Conservation (phyloP, 1,140 invertebrate species). For the Zaprionus africanus region DNA sequence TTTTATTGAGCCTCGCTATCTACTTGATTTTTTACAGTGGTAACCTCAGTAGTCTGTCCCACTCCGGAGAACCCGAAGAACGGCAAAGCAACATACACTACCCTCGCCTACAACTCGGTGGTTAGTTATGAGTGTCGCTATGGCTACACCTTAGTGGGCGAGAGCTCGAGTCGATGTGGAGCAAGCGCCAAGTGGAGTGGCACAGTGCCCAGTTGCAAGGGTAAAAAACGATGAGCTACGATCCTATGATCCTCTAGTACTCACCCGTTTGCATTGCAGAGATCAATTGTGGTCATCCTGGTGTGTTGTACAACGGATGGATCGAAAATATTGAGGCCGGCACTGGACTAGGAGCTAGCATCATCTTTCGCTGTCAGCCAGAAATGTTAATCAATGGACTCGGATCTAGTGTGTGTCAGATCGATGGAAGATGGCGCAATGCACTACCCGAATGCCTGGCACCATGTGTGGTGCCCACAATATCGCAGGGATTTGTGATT, state of each 20-base stretch:
- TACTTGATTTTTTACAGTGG: slow-evolving; percentile 86
- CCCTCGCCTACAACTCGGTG: slow-evolving; percentile 96
- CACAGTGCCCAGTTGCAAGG: slow-evolving; percentile 92
- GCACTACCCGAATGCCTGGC: slow-evolving; percentile 95
- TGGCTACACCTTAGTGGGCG: slow-evolving; percentile 95
- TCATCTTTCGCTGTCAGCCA: slow-evolving; percentile 97
- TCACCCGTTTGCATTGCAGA: slow-evolving; percentile 86
- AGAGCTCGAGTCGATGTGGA: slow-evolving; percentile 93
- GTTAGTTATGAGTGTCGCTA: slow-evolving; percentile 97
- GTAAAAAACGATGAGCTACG: slow-evolving; percentile 34
- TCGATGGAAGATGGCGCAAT: slow-evolving; percentile 97
- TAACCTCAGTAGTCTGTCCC: slow-evolving; percentile 95
- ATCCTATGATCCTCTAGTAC: background rate
- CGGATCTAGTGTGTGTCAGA: slow-evolving; percentile 95
- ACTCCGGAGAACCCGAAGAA: slow-evolving; percentile 94
- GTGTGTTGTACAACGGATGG: slow-evolving; percentile 96
- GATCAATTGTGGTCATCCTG: slow-evolving; percentile 97
- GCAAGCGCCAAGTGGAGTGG: slow-evolving; percentile 97
- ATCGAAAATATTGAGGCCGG: slow-evolving; percentile 96
- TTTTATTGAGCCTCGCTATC: background rate
- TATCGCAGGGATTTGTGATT: slow-evolving; percentile 92
- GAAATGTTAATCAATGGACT: slow-evolving; percentile 96
- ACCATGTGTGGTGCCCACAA: slow-evolving; percentile 95
- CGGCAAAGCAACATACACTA: slow-evolving; percentile 95
- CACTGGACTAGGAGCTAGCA: slow-evolving; percentile 94